phyloP scores from a whole-genome alignment of 1,140 invertebrate species.

The Psix sp. region DNA sequence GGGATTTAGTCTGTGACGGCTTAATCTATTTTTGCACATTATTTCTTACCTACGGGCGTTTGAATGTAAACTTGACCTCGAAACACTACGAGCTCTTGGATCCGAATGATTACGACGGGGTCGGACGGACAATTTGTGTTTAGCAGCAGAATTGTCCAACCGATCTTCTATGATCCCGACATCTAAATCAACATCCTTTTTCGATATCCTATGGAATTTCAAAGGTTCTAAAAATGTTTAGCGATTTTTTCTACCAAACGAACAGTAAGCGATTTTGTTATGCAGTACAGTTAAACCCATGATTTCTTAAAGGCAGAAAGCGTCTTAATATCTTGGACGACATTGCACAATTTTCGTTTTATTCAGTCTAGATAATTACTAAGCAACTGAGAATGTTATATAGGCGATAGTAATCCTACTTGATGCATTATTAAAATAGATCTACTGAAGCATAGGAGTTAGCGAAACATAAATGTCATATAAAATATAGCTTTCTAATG shows the following conservation, averaged over 20 bases:
- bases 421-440: slow-evolving; percentile 63
- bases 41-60: slow-evolving; percentile 55
- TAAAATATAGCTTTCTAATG: too few species aligned
- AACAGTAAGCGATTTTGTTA: too few species aligned
- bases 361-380: slow-evolving; percentile 32
- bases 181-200: slow-evolving; percentile 80
- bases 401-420: slow-evolving; percentile 52
- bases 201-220: slow-evolving; percentile 73
- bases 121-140: slow-evolving; percentile 85
- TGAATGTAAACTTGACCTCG: slow-evolving; percentile 57
- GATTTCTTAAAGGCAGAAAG: slow-evolving; percentile 8
- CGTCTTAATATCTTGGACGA: slow-evolving; percentile 7
- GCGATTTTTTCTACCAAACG: too few species aligned
- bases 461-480: slow-evolving; percentile 33
- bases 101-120: slow-evolving; percentile 81
- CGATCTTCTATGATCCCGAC: slow-evolving; percentile 78
- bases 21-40: slow-evolving; percentile 42
- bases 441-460: slow-evolving; percentile 53
- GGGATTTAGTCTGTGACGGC: background rate
- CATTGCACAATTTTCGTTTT: slow-evolving; percentile 32
- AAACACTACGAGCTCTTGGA: slow-evolving; percentile 69
- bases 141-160: slow-evolving; percentile 85
- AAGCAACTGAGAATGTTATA: slow-evolving; percentile 37
- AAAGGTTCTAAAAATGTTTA: slow-evolving; percentile 19
- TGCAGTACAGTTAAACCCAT: too few species aligned